These are phyloP conservation scores for Meda fulgida DNA, from an alignment of 2,797 vertebrate genomes.

Conservation along the genomic window DNA sequence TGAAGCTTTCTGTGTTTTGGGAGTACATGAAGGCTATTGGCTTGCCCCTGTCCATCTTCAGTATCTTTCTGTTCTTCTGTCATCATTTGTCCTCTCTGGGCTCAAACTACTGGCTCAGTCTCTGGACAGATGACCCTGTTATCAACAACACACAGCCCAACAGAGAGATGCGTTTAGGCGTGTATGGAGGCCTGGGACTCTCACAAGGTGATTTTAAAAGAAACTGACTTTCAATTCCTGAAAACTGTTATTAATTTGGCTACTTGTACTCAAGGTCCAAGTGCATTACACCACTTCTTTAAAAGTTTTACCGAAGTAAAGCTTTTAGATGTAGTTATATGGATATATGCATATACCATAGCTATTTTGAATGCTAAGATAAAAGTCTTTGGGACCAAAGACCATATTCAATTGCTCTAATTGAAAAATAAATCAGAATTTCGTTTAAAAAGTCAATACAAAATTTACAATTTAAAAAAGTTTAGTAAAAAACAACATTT, in stretches of 20 bases:
- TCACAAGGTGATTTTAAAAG: slow-evolving; percentile 81
- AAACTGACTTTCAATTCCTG: not conserved
- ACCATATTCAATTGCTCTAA: not conserved
- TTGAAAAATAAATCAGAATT: no score
- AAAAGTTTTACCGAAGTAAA: not conserved
- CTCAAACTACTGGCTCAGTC: slow-evolving; percentile 96
- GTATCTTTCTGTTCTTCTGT: slow-evolving; percentile 86
- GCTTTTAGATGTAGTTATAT: not conserved
- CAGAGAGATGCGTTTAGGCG: slow-evolving; percentile 82
- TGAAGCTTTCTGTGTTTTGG: slow-evolving; percentile 90
- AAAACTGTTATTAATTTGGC: not conserved
- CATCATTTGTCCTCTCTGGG: slow-evolving; percentile 85
- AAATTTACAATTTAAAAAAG: not conserved
- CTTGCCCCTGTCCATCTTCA: slow-evolving; percentile 81
- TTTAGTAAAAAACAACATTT: not conserved
- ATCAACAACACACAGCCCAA: slow-evolving; percentile 89
- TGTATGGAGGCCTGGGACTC: slow-evolving; percentile 89
- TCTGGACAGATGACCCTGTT: slow-evolving; percentile 93
- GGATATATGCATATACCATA: not conserved
- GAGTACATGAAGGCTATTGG: slow-evolving; percentile 94
- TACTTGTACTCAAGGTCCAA: not conserved
- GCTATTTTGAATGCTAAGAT: not conserved
- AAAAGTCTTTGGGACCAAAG: not conserved
- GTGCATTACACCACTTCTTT: not conserved
- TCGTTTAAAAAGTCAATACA: not conserved